Evolutionary conservation across 2,113 vertebrate genomes (phyloP).

Genomic region (Lethenteron camtschaticum): DNA sequence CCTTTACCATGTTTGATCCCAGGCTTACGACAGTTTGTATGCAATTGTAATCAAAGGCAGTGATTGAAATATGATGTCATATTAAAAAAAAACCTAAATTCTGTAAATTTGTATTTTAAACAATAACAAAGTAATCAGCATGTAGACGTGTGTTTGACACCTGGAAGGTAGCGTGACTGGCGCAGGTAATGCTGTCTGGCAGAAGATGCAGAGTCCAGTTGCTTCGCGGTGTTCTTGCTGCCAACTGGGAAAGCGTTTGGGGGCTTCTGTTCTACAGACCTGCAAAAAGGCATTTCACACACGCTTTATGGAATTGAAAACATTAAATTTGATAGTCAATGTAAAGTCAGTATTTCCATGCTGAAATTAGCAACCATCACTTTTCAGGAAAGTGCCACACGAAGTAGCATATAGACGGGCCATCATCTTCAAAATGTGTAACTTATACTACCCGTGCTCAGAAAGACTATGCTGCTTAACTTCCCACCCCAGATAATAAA

Average conservation of each 20-base stretch:
- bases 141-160: constrained; percentile 16
- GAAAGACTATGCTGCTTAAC: too few species aligned
- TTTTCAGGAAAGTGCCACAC: background rate
- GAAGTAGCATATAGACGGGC: background rate
- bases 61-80: too few species aligned
- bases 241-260: constrained; percentile 27
- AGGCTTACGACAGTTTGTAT: too few species aligned
- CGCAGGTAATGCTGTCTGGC: constrained; percentile 65
- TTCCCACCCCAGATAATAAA: background rate
- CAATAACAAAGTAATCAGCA: too few species aligned
- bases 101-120: too few species aligned
- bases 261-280: constrained; percentile 59
- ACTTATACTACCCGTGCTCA: constrained; percentile 9
- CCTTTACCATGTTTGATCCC: too few species aligned
- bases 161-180: constrained; percentile 70
- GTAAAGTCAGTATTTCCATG: too few species aligned
- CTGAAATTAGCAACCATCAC: constrained; percentile 8
- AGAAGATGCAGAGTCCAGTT: constrained; percentile 26
- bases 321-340: too few species aligned
- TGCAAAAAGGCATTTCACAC: constrained; percentile 15
- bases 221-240: constrained; percentile 33
- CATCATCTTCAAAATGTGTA: constrained; percentile 2
- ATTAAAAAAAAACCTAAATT: too few species aligned
- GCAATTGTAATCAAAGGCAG: too few species aligned
- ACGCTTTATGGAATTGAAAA: too few species aligned